Evolutionary conservation across 2,113 vertebrate species (phyloP).

Genomic region (Oreochromis spilurus): DNA sequence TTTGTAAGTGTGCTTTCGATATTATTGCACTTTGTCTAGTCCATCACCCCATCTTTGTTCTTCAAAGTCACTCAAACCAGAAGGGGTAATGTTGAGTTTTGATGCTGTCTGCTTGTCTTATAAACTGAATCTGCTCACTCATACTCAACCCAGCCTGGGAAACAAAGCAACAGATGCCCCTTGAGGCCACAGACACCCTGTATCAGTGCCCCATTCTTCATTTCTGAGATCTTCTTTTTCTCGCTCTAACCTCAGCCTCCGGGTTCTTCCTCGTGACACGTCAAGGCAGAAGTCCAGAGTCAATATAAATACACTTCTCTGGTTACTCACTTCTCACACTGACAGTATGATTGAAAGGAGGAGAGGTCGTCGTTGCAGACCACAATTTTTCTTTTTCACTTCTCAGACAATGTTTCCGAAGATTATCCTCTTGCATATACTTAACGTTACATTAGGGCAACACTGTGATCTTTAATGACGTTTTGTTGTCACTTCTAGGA

Average conservation of each 20-base stretch:
- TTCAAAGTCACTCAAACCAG: background rate
- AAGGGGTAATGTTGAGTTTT: background rate
- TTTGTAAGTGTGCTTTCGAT: background rate
- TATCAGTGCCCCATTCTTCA: slow-evolving; percentile 41
- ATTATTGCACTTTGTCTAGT: background rate
- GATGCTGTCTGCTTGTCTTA: background rate
- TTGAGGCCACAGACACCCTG: slow-evolving; percentile 23
- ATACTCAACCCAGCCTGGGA: slow-evolving; percentile 5
- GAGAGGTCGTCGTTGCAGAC: background rate
- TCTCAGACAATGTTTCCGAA: background rate
- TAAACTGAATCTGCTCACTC: background rate
- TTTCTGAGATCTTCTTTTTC: slow-evolving; percentile 19
- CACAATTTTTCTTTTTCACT: background rate
- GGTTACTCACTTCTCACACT: slow-evolving; percentile 15
- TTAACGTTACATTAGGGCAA: background rate
- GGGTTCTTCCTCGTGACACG: slow-evolving; percentile 41
- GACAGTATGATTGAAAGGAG: background rate
- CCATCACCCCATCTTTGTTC: background rate
- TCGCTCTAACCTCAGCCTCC: slow-evolving; percentile 24
- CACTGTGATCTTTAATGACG: background rate
- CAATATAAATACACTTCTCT: slow-evolving; percentile 37
- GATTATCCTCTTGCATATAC: background rate
- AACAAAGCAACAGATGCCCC: slow-evolving; percentile 3
- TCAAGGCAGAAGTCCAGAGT: slow-evolving; percentile 25
- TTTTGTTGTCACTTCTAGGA: background rate